A percentile compares a stretch with the other conserved stretches of the same genome.
Conservation (phyloP, 2,888 invertebrate species). For the Therioaphis trifolii region DNA sequence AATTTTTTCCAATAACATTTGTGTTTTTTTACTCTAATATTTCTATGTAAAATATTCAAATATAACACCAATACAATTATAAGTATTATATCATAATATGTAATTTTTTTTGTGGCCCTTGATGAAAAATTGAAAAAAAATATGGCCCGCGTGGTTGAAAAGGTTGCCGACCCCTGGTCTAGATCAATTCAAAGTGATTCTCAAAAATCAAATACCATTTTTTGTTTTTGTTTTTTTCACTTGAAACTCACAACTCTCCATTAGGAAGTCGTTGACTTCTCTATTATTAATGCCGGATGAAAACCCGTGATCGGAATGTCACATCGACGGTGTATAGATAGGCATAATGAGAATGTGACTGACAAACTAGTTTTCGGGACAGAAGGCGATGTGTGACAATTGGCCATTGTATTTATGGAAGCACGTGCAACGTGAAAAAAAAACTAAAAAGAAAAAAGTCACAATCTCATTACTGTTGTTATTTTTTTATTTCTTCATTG, state of each 20-base stretch:
- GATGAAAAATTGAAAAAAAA: too few relatives aligned
- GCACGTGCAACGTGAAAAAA: constrained; percentile 6
- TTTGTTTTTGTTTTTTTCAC: too few relatives aligned
- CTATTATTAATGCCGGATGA: neutral
- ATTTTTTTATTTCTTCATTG: neutral
- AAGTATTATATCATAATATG: too few relatives aligned
- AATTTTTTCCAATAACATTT: too few relatives aligned
- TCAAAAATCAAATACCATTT: too few relatives aligned
- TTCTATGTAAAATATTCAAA: too few relatives aligned
- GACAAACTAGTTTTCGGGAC: constrained; percentile 35
- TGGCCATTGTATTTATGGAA: neutral
- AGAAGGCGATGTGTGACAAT: constrained; percentile 10
- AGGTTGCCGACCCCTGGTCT: too few relatives aligned
- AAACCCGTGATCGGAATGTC: constrained; percentile 40
- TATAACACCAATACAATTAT: too few relatives aligned
- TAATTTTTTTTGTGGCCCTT: too few relatives aligned
- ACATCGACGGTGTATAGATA: neutral
- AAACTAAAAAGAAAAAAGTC: neutral
- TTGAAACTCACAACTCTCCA: neutral
- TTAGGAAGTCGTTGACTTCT: constrained; percentile 14
- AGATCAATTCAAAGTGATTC: too few relatives aligned
- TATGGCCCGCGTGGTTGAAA: too few relatives aligned
- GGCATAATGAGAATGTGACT: neutral
- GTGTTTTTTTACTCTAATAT: too few relatives aligned
- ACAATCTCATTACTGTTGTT: neutral